Evolutionary conservation across 2,888 invertebrate species (phyloP), one percentile per base, ranked within the genome.

Genomic region (Tetranychus piercei): DNA sequence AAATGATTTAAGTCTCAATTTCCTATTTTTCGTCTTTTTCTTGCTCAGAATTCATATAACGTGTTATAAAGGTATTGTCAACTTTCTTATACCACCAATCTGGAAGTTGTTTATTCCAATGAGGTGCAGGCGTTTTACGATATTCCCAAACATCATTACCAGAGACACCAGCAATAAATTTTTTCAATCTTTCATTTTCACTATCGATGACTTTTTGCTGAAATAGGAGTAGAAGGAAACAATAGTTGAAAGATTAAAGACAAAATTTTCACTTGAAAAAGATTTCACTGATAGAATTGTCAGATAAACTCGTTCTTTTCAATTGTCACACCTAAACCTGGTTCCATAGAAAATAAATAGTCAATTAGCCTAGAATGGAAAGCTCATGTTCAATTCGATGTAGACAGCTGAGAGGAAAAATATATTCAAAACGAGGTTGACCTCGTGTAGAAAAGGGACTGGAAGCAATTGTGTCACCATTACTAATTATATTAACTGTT

Each of bases 81-180:
- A 89, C 87, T 79, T 87, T 85, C 80, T 89, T 86, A 22, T 82
- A 82, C 82, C 92, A 84, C 87, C 88, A 88, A 7, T 89, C 88
- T 0, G 93, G 92, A 75, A 94, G 82, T 0, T 90, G 90, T 77
- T 86, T 86, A 77, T 87, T 86, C 94, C 94, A 94, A 81, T 91
- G 88, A 74, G 84, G 83, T 0, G 94, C 93, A 0, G 94, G 92
- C 64, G 84, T 80, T 7, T 85, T 85, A 70, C 94, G 84, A 81
- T 87, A 89, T 79, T 88, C 85, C 94, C 94, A 94, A 1, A 88
- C 85, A 81, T 89, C 85, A 82, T 94, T 94, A 74, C 81, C 82
- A 78, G 86, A 87, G 81, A 92, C 91, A 0, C 87, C 86, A 75
- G 82, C 81, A 74, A 92, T 81, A 78, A 94, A 85, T 71, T 84